Percentiles rank a stretch among this genome's conserved stretches.
phyloP scores from a whole-genome alignment of 2,113 vertebrate species.

The Panurus biarmicus region DNA sequence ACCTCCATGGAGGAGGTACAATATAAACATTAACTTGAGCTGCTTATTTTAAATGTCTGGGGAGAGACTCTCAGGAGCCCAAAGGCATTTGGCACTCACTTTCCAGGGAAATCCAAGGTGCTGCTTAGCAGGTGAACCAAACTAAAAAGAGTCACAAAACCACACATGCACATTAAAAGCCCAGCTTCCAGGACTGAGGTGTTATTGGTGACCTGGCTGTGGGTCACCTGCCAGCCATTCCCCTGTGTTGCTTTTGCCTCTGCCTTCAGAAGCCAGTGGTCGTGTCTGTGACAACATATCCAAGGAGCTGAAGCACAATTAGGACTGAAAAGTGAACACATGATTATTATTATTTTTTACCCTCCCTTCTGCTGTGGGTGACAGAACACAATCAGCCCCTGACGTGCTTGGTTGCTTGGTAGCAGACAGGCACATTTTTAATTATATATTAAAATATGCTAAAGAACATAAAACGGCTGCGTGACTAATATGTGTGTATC shows the following conservation, averaged over 20 bases:
- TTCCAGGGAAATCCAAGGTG: neutral
- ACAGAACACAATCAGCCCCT: slow-evolving; percentile 70
- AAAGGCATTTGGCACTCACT: neutral
- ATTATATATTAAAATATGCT: slow-evolving; percentile 76
- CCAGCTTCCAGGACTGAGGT: fast-evolving
- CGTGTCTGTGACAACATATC: neutral
- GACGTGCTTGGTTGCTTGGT: slow-evolving; percentile 72
- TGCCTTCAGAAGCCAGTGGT: neutral
- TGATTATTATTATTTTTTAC: slow-evolving; percentile 68
- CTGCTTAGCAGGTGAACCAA: neutral
- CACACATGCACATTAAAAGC: fast-evolving
- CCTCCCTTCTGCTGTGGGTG: slow-evolving; percentile 55
- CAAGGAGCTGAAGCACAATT: slow-evolving; percentile 49
- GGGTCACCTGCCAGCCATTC: neutral
- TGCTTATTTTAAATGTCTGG: neutral
- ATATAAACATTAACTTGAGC: neutral
- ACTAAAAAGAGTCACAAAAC: neutral
- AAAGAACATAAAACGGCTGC: slow-evolving; percentile 66
- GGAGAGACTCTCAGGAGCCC: neutral
- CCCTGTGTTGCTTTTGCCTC: fast-evolving
- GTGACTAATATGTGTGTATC: slow-evolving; percentile 69
- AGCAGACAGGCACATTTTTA: slow-evolving; percentile 74
- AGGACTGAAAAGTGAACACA: slow-evolving; percentile 66
- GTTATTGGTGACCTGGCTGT: fast-evolving
- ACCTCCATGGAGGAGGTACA: fast-evolving